Base-by-base conservation (phyloP, 2,113 vertebrate species). In the Reinhardtius hippoglossoides region DNA sequence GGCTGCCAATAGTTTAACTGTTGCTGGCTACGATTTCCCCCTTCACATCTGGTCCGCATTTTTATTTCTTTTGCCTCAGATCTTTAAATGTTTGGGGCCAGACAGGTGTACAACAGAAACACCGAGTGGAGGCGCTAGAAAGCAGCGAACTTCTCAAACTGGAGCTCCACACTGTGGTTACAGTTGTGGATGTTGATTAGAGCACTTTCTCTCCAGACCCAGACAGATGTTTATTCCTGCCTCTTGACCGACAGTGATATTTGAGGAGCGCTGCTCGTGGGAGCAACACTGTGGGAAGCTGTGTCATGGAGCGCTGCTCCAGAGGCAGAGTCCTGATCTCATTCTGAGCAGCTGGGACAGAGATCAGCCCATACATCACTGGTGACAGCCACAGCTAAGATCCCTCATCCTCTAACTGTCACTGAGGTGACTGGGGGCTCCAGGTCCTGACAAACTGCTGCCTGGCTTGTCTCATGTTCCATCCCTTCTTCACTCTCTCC, bases 291-390 rank as follows among this genome's bases (percentile, higher is more conserved):
- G 63, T 44, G 69, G 46, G 64, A 74, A 81, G 73, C 76, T 66
- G 74, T 88, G 81, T 83, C 80, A 71, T 37, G 48, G 72, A 74
- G 76, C 37, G 59, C 61, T 67, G 84, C 82, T 87, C 76, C 61
- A 77, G 71, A 83, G 84, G 85, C 80, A 74, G 73, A 81, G 84
- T 84, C 88, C 90, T 80, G 83, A 88, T 90, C 76, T 89, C 81
- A 83, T 73, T 78, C 74, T 54, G 42, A 83, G 81, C 84, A 79
- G 82, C 88, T 60, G 81, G 84, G 87, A 87, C 85, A 80, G 67
- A 89, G 84, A 91, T 93, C 89, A 81, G 80, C 74, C 74, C 78
- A 88, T 89, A 82, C 83, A 91, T 94, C 92, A 92, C 82, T 72
- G 1, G 31, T 86, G 89, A 92, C 91, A 92, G 85, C 84, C 80